Conservation (phyloP, 1,140 invertebrate genomes). For the Trichoplusia ni region DNA sequence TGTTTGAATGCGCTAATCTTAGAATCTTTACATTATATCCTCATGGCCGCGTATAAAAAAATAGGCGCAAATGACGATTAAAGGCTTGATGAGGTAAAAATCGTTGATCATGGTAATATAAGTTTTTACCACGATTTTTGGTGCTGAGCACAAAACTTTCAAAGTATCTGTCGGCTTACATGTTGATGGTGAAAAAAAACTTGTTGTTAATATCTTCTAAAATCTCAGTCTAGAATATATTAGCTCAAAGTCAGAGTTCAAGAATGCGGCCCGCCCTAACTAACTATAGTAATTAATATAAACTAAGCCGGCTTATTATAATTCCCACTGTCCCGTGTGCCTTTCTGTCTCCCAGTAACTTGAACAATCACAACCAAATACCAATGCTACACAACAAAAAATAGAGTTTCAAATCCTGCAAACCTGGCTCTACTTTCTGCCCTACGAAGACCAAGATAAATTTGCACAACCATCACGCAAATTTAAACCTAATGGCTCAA, state of each 20-base stretch:
- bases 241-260: background rate
- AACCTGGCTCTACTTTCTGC: background rate
- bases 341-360: background rate
- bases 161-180: too few species aligned
- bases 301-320: constrained; percentile 20
- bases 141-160: too few species aligned
- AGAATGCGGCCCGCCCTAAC: background rate
- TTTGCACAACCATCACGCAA: background rate
- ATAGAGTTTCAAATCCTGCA: background rate
- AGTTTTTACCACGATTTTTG: too few species aligned
- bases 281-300: constrained; percentile 18
- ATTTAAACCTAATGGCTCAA: background rate
- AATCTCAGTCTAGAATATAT: too few species aligned
- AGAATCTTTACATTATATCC: too few species aligned
- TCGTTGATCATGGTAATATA: too few species aligned
- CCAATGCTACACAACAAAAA: background rate
- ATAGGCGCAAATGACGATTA: too few species aligned
- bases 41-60: too few species aligned
- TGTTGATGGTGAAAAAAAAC: too few species aligned
- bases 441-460: background rate
- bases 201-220: too few species aligned
- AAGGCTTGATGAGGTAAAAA: too few species aligned
- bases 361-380: background rate
- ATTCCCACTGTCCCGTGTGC: constrained; percentile 13
- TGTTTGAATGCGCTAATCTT: too few species aligned